phyloP scores from a whole-genome alignment of 1,140 invertebrate genomes.

The Matsumurasca onukii region DNA sequence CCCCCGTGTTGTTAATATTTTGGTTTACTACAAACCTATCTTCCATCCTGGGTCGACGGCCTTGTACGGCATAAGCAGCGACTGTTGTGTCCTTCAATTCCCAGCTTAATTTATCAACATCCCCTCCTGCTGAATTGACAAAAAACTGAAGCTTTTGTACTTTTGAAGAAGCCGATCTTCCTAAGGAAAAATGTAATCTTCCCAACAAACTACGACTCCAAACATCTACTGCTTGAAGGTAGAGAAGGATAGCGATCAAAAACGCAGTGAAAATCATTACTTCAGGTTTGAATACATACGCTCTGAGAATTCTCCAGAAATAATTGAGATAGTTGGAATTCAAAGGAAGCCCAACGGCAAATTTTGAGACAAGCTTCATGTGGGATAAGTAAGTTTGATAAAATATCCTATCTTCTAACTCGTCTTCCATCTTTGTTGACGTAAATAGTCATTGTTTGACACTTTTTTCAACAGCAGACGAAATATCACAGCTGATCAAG shows the following conservation, averaged over 20 bases:
- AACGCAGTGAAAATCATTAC: slow-evolving; percentile 64
- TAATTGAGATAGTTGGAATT: slow-evolving; percentile 57
- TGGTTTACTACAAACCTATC: slow-evolving; percentile 83
- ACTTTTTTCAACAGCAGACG: too few species aligned
- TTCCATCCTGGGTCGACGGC: slow-evolving; percentile 88
- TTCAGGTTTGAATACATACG: slow-evolving; percentile 75
- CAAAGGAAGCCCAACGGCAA: slow-evolving; percentile 69
- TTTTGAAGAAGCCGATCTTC: slow-evolving; percentile 55
- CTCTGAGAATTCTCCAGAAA: slow-evolving; percentile 70
- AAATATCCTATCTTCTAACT: slow-evolving; percentile 80
- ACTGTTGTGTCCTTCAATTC: slow-evolving; percentile 70
- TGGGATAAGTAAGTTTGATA: slow-evolving; percentile 81
- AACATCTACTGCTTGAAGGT: slow-evolving; percentile 74
- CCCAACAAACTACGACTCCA: slow-evolving; percentile 74
- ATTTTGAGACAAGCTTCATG: slow-evolving; percentile 77
- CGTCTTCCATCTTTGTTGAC: slow-evolving; percentile 71
- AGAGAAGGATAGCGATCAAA: slow-evolving; percentile 67
- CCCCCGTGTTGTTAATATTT: slow-evolving; percentile 70
- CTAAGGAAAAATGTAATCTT: slow-evolving; percentile 67
- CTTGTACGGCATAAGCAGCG: slow-evolving; percentile 87
- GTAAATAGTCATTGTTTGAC: too few species aligned
- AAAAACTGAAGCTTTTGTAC: slow-evolving; percentile 50
- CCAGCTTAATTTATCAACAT: slow-evolving; percentile 65
- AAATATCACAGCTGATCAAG: too few species aligned
- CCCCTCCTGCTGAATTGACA: slow-evolving; percentile 45